These are phyloP conservation scores for Notiomystis cincta DNA, from an alignment of 2,113 vertebrate species.

Conservation along the genomic window DNA sequence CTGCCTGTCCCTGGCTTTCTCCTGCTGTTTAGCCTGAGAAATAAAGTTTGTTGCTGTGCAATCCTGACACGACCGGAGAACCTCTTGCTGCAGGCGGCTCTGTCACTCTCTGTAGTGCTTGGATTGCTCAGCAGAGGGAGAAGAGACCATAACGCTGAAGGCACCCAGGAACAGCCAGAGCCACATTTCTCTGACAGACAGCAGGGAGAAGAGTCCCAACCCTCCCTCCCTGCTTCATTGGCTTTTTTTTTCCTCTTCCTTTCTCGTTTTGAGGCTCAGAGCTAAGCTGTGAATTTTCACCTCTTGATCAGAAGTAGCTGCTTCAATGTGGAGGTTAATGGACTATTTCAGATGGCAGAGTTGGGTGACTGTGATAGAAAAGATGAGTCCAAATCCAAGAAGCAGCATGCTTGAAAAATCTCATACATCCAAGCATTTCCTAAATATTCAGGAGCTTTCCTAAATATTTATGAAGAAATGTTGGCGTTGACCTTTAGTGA, in stretches of 20 bases:
- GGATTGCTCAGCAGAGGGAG: conserved; percentile 58
- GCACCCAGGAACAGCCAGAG: background rate
- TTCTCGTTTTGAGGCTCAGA: background rate
- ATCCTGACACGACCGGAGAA: background rate
- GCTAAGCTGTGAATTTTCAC: background rate
- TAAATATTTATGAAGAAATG: background rate
- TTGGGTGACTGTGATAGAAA: background rate
- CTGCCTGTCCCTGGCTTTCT: background rate
- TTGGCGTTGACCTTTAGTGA: background rate
- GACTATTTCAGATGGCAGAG: background rate
- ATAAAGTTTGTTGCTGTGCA: background rate
- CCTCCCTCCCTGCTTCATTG: background rate
- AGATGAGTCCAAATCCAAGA: background rate
- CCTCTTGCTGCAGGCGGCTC: background rate
- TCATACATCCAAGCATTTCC: background rate
- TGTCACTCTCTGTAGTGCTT: conserved; percentile 39
- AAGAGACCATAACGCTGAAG: background rate
- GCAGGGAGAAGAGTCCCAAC: background rate
- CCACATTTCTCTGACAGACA: background rate
- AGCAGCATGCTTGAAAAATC: background rate
- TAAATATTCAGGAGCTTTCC: background rate
- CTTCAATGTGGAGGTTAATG: background rate
- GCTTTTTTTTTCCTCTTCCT: background rate
- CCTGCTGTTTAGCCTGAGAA: background rate
- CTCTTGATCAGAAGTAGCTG: background rate